A percentile compares a stretch with the other conserved stretches of the same genome.
Conservation (phyloP, 2,797 vertebrate species). For the Myotis planiceps region DNA sequence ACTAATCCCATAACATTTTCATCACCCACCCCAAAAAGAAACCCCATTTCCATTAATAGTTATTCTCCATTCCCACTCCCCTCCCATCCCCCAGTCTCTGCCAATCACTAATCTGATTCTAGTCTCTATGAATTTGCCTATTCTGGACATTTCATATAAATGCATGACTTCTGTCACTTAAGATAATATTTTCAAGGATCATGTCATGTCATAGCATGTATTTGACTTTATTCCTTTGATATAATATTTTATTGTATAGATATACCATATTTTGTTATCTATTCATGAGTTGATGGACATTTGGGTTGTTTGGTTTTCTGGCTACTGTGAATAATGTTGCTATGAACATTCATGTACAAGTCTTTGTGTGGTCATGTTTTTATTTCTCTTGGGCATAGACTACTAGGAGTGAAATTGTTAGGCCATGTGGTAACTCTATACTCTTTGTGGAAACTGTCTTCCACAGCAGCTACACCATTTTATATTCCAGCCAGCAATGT, state of each 20-base stretch:
- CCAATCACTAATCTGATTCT: neutral
- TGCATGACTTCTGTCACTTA: neutral
- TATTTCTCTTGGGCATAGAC: neutral
- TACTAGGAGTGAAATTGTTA: neutral
- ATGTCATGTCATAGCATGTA: neutral
- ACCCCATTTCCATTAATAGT: neutral
- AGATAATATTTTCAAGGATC: neutral
- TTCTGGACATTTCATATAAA: neutral
- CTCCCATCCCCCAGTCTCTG: too few relatives aligned
- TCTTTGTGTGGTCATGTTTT: neutral
- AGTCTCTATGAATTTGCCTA: neutral
- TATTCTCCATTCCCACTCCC: neutral
- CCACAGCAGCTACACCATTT: neutral
- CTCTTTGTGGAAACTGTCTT: neutral
- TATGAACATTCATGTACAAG: neutral
- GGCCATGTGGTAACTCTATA: neutral
- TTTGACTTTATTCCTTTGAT: neutral
- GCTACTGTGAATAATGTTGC: neutral
- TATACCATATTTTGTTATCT: neutral
- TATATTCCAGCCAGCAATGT: neutral
- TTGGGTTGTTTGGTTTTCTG: neutral
- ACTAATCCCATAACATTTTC: neutral
- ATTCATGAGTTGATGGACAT: neutral
- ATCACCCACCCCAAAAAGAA: neutral
- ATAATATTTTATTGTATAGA: neutral